Base-by-base conservation (phyloP, 2,797 vertebrate genomes). In the Rhadinocentrus ornatus region DNA sequence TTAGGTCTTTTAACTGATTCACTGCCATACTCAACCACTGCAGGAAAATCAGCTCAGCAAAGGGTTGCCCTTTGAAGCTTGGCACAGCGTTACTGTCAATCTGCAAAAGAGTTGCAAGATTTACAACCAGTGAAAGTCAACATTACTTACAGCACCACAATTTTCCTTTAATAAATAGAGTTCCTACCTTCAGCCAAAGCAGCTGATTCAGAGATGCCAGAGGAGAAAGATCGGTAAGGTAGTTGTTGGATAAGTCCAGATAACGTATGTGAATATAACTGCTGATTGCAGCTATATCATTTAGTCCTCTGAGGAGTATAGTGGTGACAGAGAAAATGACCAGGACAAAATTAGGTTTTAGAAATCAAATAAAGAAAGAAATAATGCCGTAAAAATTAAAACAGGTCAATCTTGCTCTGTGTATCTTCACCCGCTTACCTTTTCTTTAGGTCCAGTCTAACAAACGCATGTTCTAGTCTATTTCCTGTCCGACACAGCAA, bases 221-320 rank as follows among this genome's bases (percentile, higher is more conserved):
- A 0, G 96, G 94, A 27, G 94, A 93, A 61, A 99, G 89, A 89
- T 98, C 96, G 11, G 80, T 85, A 20, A 99, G 82, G 63, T 90
- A 87, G 89, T 99, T 99, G 74, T 93, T 94, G 48, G 97, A 97
- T 63, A 99, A 12, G 78, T 99, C 96, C 92, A 99, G 92, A 8
- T 96, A 99, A 32, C 96, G 95, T 74, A 99, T 87, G 75, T 99
- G 97, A 88, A 96, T 83, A 74, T 93, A 99, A 75, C 71, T 83
- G 76, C 91, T 71, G 1, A 99, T 87, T 60, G 95, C 77, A 61
- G 73, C 39, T 65, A 99, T 95, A 72, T 98, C 96, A 58, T 90
- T 95, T 86, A 99, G 89, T 37, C 81, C 67, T 73, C 97, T 99
- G 73, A 57, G 67, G 63, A 71, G 15, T 37, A 69, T 4, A 63